A percentile compares a stretch with the other conserved stretches of the same genome.
Evolutionary conservation across 2,797 vertebrate genomes (phyloP).

Genomic region (Betta splendens): DNA sequence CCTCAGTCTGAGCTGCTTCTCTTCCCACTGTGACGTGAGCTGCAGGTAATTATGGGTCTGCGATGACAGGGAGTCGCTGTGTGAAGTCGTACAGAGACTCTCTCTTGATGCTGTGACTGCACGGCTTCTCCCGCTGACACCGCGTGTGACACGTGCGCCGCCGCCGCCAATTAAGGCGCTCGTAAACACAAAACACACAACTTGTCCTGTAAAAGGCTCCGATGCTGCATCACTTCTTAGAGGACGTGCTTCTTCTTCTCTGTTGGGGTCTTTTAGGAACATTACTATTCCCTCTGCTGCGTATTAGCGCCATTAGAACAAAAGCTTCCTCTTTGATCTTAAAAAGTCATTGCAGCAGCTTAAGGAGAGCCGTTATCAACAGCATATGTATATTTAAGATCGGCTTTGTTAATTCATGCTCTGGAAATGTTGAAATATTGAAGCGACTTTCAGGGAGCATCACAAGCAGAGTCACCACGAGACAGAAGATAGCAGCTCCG

Average conservation of each 20-base stretch:
- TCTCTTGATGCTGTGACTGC: constrained; percentile 33
- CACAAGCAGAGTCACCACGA: constrained; percentile 45
- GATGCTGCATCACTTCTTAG: constrained; percentile 17
- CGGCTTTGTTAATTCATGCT: constrained; percentile 65
- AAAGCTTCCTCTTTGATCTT: constrained; percentile 18
- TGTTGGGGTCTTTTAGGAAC: constrained; percentile 39
- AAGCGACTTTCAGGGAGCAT: constrained; percentile 44
- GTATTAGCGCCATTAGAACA: constrained; percentile 41
- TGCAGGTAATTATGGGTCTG: constrained; percentile 42
- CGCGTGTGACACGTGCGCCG: constrained; percentile 42
- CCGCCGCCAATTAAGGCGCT: constrained; percentile 60
- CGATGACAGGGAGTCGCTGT: constrained; percentile 54
- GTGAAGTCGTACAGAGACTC: constrained; percentile 36
- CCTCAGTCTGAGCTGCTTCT: constrained; percentile 13
- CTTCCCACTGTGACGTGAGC: constrained; percentile 30
- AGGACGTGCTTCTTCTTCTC: constrained; percentile 24
- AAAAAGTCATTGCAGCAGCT: constrained; percentile 18
- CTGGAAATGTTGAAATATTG: constrained; percentile 63
- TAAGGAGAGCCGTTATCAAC: constrained; percentile 32
- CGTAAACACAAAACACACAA: constrained; percentile 36
- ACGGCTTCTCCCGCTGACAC: constrained; percentile 53
- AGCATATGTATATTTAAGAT: constrained; percentile 65
- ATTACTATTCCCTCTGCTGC: constrained; percentile 38
- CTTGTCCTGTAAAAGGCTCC: constrained; percentile 29
- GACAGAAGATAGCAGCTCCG: constrained; percentile 37